phyloP scores from a whole-genome alignment of 1,140 invertebrate species.

The Mylabris phalerata region DNA sequence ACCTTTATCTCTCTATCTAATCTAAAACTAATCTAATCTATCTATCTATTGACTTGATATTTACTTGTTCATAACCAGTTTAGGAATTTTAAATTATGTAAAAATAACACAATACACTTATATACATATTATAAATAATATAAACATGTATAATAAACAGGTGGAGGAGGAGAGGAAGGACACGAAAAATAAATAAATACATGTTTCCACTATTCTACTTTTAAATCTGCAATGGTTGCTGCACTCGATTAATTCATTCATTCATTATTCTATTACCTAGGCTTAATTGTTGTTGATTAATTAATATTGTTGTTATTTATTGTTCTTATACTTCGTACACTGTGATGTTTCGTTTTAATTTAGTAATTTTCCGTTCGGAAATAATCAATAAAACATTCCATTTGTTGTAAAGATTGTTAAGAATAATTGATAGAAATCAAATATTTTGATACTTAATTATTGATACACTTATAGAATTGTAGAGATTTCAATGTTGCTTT shows the following conservation, averaged over 20 bases:
- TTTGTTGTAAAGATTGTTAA: background rate
- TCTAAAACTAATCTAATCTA: too few relatives aligned
- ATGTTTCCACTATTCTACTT: conserved; percentile 5
- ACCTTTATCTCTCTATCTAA: conserved; percentile 27
- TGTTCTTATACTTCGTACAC: background rate
- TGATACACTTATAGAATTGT: background rate
- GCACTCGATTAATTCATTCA: conserved; percentile 18
- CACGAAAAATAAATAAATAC: background rate
- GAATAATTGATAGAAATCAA: background rate
- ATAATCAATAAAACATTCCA: conserved; percentile 22
- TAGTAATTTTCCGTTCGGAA: background rate
- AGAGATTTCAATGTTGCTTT: conserved; percentile 17
- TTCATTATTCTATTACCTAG: background rate
- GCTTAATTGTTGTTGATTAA: background rate
- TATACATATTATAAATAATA: conserved; percentile 15
- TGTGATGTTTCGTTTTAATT: background rate
- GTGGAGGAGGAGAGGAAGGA: background rate
- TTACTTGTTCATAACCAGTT: conserved; percentile 31
- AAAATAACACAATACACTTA: conserved; percentile 18
- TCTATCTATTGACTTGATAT: background rate
- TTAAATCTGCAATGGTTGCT: conserved; percentile 31
- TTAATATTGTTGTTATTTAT: background rate
- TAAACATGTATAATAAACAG: background rate
- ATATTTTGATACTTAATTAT: conserved; percentile 29
- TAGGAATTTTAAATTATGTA: conserved; percentile 32